Base-by-base conservation (phyloP, 2,113 vertebrate genomes). In the Mobula birostris region DNA sequence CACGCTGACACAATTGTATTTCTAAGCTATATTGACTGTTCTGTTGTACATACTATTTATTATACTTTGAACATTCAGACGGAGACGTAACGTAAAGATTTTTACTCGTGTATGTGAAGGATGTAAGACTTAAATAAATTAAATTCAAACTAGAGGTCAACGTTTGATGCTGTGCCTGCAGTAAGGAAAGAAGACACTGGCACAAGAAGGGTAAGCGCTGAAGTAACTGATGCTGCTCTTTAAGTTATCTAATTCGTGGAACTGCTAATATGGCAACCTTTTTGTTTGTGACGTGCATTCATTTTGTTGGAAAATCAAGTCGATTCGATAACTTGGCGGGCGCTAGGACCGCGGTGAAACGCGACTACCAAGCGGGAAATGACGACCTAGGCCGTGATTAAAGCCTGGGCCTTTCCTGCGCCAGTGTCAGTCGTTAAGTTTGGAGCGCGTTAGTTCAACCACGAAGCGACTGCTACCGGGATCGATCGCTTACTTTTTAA, bases 361-460 rank as follows among this genome's bases (percentile, higher is more conserved):
- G 21, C 90, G 21, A 68, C 63, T 14, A 72, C 90, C 19, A 21
- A 74, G 68, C 21, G 90, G 90, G 90, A 93, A 93, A 74, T 93
- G 90, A 93, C n/a, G 68, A 93, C 32, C 90, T 93, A 48, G 68
- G 90, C 68, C 90, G 17, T 88, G 66, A 72, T 36, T 24, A 40
- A 93, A 70, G 68, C 66, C 90, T 93, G 68, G 19, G 68, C 90
- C 32, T 93, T 70, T 21, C 63, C 32, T 93, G 68, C 58, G 12
- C 85, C 29, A 5, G 11, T 66, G 29, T 48, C 68, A 74, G 32
- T 93, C n/a, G 90, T 56, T 21, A 40, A 72, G 68, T 36, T 40
- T 93, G 15, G 90, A 92, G 63, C 15, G 88, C 29, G 8, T 74
- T 66, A 88, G 58, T 88, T 93, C 9, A 68, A 24, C 27, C 17